Percentiles rank a stretch among this genome's conserved stretches.
phyloP scores from a whole-genome alignment of 1,140 invertebrate species.

The Orchestia grillus region DNA sequence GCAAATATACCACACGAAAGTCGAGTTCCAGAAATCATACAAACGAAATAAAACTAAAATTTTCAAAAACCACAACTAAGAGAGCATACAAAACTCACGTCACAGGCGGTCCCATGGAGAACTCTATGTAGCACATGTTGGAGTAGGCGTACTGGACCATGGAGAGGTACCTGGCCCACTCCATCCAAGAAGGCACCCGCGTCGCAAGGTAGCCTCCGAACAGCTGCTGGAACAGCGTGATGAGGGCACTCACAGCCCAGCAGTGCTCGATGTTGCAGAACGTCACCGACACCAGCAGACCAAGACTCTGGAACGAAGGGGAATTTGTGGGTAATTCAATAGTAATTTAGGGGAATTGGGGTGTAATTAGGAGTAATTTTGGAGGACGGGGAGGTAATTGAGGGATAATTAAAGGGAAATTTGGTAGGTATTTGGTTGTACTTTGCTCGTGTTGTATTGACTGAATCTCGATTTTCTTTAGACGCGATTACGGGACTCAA shows the following conservation, averaged over 20 bases:
- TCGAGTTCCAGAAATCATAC: conserved; percentile 78
- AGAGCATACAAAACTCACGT: conserved; percentile 76
- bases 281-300: conserved; percentile 85
- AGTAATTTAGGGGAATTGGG: not conserved
- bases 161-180: conserved; percentile 82
- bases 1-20: too few species aligned
- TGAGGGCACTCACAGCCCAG: conserved; percentile 84
- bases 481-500: too few species aligned
- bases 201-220: conserved; percentile 88
- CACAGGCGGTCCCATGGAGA: conserved; percentile 80
- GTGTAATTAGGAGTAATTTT: too few species aligned
- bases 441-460: too few species aligned
- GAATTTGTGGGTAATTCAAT: not conserved
- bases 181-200: conserved; percentile 83
- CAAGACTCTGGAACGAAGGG: conserved; percentile 78
- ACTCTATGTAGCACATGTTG: conserved; percentile 89
- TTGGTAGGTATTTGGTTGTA: too few species aligned
- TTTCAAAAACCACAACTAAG: conserved; percentile 48
- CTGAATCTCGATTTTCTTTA: too few species aligned
- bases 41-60: conserved; percentile 75
- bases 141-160: conserved; percentile 89
- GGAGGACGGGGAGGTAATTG: too few species aligned
- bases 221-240: conserved; percentile 84
- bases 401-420: too few species aligned
- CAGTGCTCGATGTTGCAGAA: conserved; percentile 86